phyloP scores from a whole-genome alignment of 1,140 invertebrate species.

The Cephus cinctus region DNA sequence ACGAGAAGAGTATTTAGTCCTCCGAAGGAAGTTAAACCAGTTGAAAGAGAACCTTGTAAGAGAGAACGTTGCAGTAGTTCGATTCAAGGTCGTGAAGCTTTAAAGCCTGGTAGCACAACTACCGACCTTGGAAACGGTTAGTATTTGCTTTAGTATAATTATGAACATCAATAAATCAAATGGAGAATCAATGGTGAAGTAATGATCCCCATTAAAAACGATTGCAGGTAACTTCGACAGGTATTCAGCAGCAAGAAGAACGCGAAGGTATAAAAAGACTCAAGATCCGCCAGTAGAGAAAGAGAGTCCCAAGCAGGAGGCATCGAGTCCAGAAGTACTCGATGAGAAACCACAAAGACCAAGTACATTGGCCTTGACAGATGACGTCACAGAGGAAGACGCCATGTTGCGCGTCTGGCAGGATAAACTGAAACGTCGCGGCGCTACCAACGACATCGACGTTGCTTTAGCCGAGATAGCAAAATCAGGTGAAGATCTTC shows the following conservation, averaged over 20 bases:
- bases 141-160: too few species aligned
- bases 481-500: slow-evolving; percentile 51
- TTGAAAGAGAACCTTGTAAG: slow-evolving; percentile 51
- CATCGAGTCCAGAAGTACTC: slow-evolving; percentile 22
- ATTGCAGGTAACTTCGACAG: slow-evolving; percentile 77
- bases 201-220: too few species aligned
- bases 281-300: slow-evolving; percentile 63
- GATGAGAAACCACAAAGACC: slow-evolving; percentile 41
- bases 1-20: slow-evolving; percentile 69
- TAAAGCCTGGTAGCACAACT: slow-evolving; percentile 23
- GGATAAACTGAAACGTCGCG: slow-evolving; percentile 42
- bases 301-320: slow-evolving; percentile 54
- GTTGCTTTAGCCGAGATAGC: slow-evolving; percentile 46
- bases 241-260: slow-evolving; percentile 77
- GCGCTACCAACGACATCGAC: slow-evolving; percentile 39
- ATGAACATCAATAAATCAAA: too few species aligned
- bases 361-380: slow-evolving; percentile 31
- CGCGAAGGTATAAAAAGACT: slow-evolving; percentile 75
- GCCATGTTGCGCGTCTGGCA: slow-evolving; percentile 46
- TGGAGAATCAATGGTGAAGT: too few species aligned
- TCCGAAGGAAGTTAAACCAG: slow-evolving; percentile 62
- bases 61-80: slow-evolving; percentile 48
- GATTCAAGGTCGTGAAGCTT: slow-evolving; percentile 34
- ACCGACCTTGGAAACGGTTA: slow-evolving; percentile 50
- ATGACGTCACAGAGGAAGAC: slow-evolving; percentile 30